These are phyloP conservation scores for Drosophila gunungcola DNA, from an alignment of 1,140 invertebrate species.

Conservation along the genomic window DNA sequence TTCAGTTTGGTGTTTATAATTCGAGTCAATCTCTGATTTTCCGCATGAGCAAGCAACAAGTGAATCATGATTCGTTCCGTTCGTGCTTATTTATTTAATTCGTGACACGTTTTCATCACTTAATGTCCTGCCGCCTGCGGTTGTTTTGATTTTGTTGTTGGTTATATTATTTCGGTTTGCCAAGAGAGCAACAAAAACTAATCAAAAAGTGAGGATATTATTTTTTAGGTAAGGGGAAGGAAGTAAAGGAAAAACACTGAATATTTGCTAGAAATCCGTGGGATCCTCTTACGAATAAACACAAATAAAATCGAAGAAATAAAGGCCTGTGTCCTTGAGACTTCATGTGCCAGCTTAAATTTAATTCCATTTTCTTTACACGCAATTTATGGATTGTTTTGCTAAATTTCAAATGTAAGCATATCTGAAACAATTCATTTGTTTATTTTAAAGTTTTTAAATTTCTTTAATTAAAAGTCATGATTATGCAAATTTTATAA, in stretches of 20 bases:
- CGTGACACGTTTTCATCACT: constrained; percentile 19
- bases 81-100: neutral
- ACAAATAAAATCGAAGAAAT: constrained; percentile 2
- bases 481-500: too few species aligned
- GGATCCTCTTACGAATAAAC: neutral
- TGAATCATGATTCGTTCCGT: neutral
- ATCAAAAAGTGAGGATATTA: constrained; percentile 23
- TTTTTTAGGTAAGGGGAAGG: neutral
- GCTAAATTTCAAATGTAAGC: too few species aligned
- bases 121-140: neutral
- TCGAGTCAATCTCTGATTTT: neutral
- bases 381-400: too few species aligned
- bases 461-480: too few species aligned
- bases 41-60: constrained; percentile 23
- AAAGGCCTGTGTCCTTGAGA: neutral
- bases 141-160: constrained; percentile 28
- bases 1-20: too few species aligned
- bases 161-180: constrained; percentile 18
- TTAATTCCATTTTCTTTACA: neutral
- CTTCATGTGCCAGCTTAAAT: neutral
- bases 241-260: neutral
- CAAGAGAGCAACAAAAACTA: constrained; percentile 17
- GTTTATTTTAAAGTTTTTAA: too few species aligned
- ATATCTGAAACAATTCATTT: too few species aligned
- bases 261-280: constrained; percentile 8